These are phyloP conservation scores for Oscarella lobularis DNA, from an alignment of 37 sponge, comb jelly and placozoan genomes.

Conservation along the genomic window DNA sequence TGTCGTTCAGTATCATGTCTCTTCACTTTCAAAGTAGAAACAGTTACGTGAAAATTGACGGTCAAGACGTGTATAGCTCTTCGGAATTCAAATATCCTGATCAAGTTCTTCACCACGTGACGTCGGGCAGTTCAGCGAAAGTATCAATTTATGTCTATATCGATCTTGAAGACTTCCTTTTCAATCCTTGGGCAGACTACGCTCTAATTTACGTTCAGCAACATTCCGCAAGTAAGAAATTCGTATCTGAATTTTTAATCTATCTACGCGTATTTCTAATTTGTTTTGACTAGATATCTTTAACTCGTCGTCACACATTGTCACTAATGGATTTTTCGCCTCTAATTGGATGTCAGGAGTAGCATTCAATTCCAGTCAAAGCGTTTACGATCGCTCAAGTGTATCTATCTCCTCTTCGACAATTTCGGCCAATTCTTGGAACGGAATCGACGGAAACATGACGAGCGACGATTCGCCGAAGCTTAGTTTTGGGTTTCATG, in stretches of 20 bases:
- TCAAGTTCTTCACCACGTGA: not conserved
- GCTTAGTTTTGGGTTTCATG: not conserved
- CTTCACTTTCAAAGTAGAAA: not conserved
- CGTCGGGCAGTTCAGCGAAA: not conserved
- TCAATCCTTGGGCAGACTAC: no score
- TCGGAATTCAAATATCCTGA: not conserved
- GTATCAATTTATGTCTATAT: not conserved
- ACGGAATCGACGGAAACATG: not conserved
- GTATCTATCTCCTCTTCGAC: not conserved
- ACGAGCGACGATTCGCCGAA: not conserved
- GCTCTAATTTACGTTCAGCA: not conserved
- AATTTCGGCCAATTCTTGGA: not conserved
- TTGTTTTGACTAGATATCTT: not conserved
- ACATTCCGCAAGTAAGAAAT: not conserved
- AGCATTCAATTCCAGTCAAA: not conserved
- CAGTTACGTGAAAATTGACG: not conserved
- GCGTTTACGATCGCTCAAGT: not conserved
- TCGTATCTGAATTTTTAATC: no score
- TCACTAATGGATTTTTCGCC: not conserved
- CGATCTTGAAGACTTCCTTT: not conserved
- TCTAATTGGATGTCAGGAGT: not conserved
- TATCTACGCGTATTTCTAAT: no score
- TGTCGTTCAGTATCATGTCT: not conserved
- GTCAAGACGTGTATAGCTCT: not conserved
- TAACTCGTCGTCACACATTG: not conserved